Conservation (phyloP, 1,140 invertebrate species). For the Meloidogyne exigua region DNA sequence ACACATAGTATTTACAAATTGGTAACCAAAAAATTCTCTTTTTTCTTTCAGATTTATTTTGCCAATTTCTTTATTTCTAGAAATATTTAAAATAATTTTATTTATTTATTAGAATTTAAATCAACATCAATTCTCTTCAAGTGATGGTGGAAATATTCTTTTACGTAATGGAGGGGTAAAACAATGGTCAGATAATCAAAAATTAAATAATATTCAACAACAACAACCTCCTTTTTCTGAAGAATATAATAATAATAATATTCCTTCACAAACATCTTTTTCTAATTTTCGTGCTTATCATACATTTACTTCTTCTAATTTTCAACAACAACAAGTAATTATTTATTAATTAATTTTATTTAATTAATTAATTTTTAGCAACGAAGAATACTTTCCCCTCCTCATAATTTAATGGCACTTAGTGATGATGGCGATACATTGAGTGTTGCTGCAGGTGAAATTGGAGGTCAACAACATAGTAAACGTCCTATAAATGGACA, state of each 20-base stretch:
- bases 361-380: neutral
- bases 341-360: neutral
- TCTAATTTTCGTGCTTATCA: constrained; percentile 24
- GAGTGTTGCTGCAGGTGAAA: constrained; percentile 24
- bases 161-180: neutral
- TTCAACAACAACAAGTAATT: constrained; percentile 7
- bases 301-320: constrained; percentile 16
- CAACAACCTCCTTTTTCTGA: neutral
- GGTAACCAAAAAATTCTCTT: neutral
- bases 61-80: neutral
- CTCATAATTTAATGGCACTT: constrained; percentile 23
- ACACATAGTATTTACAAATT: too few species aligned
- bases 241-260: neutral
- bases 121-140: neutral
- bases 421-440: constrained; percentile 27
- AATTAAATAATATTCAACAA: neutral
- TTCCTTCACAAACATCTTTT: neutral
- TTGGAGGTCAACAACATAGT: constrained; percentile 12
- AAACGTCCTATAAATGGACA: neutral
- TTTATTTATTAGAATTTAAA: neutral
- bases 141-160: neutral
- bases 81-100: too few species aligned
- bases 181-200: neutral
- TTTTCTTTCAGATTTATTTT: too few species aligned
- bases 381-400: constrained; percentile 17